phyloP scores from a whole-genome alignment of 2,797 vertebrate genomes.

The Loriculus beryllinus region DNA sequence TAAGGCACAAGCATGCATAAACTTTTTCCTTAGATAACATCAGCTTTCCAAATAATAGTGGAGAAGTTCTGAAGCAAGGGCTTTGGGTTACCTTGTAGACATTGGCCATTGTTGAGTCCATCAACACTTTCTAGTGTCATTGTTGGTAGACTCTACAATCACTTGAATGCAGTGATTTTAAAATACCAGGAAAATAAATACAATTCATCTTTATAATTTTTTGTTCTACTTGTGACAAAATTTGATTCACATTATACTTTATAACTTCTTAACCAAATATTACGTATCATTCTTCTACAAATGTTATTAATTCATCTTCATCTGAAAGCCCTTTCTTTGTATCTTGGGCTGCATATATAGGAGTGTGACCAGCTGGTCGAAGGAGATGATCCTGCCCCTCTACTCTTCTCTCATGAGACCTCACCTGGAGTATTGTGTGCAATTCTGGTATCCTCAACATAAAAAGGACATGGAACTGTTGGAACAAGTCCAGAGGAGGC shows the following conservation, averaged over 20 bases:
- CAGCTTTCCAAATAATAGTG: not conserved
- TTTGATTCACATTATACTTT: not conserved
- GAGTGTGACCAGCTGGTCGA: not conserved
- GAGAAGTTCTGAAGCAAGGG: not conserved
- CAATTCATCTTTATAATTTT: not conserved
- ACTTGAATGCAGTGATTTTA: not conserved
- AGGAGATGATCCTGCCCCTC: not conserved
- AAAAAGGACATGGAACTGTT: too few species aligned
- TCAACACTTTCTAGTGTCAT: not conserved
- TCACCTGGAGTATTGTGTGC: too few species aligned
- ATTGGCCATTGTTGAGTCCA: rapidly evolving
- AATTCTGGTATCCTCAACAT: too few species aligned
- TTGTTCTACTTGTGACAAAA: not conserved
- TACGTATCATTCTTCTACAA: not conserved
- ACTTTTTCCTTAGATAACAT: not conserved
- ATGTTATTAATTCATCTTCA: not conserved
- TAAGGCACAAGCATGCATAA: not conserved
- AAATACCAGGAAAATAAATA: not conserved
- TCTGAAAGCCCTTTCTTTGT: not conserved
- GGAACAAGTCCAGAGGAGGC: too few species aligned
- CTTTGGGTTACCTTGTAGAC: not conserved
- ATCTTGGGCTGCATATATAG: not conserved
- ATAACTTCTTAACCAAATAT: not conserved
- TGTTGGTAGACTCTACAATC: not conserved
- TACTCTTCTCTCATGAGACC: too few species aligned